Evolutionary conservation across 2,888 invertebrate genomes (phyloP).

Genomic region (Tenodera sinensis): DNA sequence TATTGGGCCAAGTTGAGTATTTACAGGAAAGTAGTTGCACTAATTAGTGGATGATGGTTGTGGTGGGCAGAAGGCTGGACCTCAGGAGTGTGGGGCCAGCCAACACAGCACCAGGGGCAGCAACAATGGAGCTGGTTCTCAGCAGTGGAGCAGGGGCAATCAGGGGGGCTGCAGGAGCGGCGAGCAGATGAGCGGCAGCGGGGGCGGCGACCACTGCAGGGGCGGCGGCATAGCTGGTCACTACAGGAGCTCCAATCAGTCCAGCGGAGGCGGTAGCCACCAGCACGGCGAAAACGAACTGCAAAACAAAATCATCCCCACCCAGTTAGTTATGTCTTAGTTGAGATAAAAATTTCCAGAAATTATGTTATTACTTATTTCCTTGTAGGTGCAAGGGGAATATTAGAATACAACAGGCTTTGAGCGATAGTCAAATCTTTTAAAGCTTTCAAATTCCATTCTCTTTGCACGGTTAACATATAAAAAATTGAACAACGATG

Average conservation of each 20-base stretch:
- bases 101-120: constrained; percentile 38
- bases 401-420: too few species aligned
- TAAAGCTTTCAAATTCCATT: too few species aligned
- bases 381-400: too few species aligned
- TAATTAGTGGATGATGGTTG: constrained; percentile 32
- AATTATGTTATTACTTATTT: too few species aligned
- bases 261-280: constrained; percentile 43
- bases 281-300: constrained; percentile 23
- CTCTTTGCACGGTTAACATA: too few species aligned
- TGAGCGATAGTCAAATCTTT: too few species aligned
- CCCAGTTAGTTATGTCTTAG: too few species aligned
- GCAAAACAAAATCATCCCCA: background rate
- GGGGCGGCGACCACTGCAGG: constrained; percentile 4
- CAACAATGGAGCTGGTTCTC: constrained; percentile 35
- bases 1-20: constrained; percentile 42
- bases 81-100: constrained; percentile 48
- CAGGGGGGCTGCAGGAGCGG: constrained; percentile 32
- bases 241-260: constrained; percentile 45
- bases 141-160: constrained; percentile 9
- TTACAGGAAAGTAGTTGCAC: constrained; percentile 38
- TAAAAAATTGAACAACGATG: too few species aligned
- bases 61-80: constrained; percentile 38
- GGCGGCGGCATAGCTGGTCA: constrained; percentile 35
- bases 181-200: background rate
- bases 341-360: too few species aligned